phyloP scores from a whole-genome alignment of 2,888 invertebrate species.

The Prionchulus punctatus region DNA sequence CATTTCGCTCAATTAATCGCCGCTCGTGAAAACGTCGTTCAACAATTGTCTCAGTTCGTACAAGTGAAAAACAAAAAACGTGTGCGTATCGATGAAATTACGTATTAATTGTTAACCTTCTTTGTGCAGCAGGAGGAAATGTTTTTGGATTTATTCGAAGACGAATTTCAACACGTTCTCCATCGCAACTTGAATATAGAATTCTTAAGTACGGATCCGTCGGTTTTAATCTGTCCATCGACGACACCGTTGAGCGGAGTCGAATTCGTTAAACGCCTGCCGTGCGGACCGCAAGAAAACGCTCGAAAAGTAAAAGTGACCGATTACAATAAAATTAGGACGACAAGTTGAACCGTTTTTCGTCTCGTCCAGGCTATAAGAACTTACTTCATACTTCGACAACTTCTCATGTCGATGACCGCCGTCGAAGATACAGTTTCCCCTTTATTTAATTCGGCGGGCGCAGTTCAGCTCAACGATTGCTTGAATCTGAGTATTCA shows the following conservation, averaged over 20 bases:
- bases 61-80: conserved; percentile 43
- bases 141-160: conserved; percentile 95
- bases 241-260: conserved; percentile 90
- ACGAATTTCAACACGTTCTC: conserved; percentile 84
- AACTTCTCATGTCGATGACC: conserved; percentile 58
- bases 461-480: conserved; percentile 65
- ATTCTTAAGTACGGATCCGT: conserved; percentile 88
- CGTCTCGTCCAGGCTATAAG: conserved; percentile 52
- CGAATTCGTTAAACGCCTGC: conserved; percentile 74
- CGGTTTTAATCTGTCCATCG: conserved; percentile 79
- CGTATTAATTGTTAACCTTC: conserved; percentile 11
- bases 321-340: conserved; percentile 14
- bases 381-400: conserved; percentile 66
- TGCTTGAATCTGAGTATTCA: conserved; percentile 77
- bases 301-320: conserved; percentile 40
- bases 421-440: conserved; percentile 56
- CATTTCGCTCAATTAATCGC: conserved; percentile 53
- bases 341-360: too few species aligned
- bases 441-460: background rate
- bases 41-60: conserved; percentile 71
- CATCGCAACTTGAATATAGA: conserved; percentile 65
- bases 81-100: conserved; percentile 12
- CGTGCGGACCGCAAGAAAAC: conserved; percentile 73
- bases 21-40: conserved; percentile 61
- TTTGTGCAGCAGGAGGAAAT: conserved; percentile 80